These are phyloP conservation scores for Holotrichia oblita DNA, from an alignment of 1,140 invertebrate species.

Conservation along the genomic window DNA sequence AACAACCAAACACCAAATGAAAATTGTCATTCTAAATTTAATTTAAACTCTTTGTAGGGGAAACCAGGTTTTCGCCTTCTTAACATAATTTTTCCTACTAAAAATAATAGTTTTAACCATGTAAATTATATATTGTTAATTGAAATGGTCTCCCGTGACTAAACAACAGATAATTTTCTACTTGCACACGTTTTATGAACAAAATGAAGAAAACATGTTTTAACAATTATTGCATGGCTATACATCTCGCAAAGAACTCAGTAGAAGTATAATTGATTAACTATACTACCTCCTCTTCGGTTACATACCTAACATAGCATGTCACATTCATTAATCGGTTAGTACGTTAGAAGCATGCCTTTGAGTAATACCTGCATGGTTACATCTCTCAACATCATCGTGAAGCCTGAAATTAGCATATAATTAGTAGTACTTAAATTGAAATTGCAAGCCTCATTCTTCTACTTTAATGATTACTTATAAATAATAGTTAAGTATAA, in stretches of 20 bases:
- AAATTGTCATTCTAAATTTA: no score
- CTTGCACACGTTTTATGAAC: no score
- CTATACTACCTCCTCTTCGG: not conserved
- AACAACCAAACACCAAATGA: no score
- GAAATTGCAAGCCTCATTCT: not conserved
- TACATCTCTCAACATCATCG: not conserved
- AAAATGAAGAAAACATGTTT: not conserved
- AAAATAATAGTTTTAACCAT: no score
- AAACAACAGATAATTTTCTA: no score
- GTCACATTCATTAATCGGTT: constrained; percentile 21
- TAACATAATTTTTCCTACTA: no score
- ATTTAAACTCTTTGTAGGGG: no score
- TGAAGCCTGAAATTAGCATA: not conserved
- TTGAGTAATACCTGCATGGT: not conserved
- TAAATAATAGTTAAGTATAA: no score
- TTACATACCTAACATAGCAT: not conserved
- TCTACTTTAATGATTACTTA: no score
- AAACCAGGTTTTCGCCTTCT: no score
- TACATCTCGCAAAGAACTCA: not conserved
- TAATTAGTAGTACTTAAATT: constrained; percentile 8
- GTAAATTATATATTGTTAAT: no score
- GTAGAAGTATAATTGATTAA: not conserved
- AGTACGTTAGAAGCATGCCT: not conserved
- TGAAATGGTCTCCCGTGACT: no score
- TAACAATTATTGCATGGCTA: not conserved